Base-by-base conservation (phyloP, 2,113 vertebrate genomes). In the Pimephales promelas region DNA sequence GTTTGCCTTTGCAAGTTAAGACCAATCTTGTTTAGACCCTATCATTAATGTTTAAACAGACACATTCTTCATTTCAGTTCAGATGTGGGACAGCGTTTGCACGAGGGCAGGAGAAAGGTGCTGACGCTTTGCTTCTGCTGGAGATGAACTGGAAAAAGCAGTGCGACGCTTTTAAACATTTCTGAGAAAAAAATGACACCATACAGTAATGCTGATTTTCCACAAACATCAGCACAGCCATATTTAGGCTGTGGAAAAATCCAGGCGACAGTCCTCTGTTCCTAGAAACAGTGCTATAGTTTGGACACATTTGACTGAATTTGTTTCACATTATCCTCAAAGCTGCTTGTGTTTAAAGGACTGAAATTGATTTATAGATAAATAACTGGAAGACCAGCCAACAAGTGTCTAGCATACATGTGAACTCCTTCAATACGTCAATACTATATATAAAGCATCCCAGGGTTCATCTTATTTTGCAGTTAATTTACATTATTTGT, bases 1-100 rank as follows among this genome's bases (percentile, higher is more conserved):
- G 84, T 90, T 90, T 68, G 45, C 81, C 80, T 83, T 81, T 87
- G 85, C 64, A 79, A 54, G 79, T 62, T 79, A 49, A 79, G 82
- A 34, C 71, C 47, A 18, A 66, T 76, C 73, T 70, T 62, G 57
- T 34, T 72, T 68, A 61, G 76, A 79, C n/a, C 56, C 56, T 79
- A 34, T 79, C 76, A 62, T 79, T 59, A 61, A 62, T 79, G 76
- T 45, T 79, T 61, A 62, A 61, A 43, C 76, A 40, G 76, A 78
- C 76, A 62, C 76, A 79, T 79, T 79, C 76, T 62, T 78, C 22
- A 57, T 34, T 78, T 78, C 56, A 43, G 76, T 76, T 76, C 73
- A 76, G 73, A 76, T 76, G 73, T 61, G 56, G 76, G 76, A 18
- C 76, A 40, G 71, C 24, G 71, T 20, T 47, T 16, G n/a, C 40